Conservation (phyloP, 2,888 invertebrate genomes). For the Meghimatium bilineatum region DNA sequence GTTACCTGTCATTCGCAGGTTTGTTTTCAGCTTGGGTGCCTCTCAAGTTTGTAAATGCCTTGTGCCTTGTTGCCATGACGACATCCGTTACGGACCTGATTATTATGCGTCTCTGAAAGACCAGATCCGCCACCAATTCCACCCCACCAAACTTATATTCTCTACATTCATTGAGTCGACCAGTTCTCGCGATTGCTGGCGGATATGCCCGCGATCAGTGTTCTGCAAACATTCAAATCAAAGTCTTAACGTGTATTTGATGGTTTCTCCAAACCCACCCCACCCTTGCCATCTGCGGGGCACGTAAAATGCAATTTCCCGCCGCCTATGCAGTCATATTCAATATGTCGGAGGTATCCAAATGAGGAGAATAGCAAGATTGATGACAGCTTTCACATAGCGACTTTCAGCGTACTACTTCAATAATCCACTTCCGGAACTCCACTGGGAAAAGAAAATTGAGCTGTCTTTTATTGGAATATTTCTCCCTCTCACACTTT, state of each 20-base stretch:
- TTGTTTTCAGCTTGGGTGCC: slow-evolving; percentile 17
- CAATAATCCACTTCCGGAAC: slow-evolving; percentile 18
- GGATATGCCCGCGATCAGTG: slow-evolving; percentile 18
- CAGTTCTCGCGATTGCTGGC: slow-evolving; percentile 9
- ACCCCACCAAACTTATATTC: neutral
- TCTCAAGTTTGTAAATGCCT: neutral
- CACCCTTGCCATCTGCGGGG: slow-evolving; percentile 13
- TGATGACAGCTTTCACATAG: slow-evolving; percentile 29
- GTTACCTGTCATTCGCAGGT: neutral
- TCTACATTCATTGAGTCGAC: slow-evolving; percentile 1
- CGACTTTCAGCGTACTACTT: neutral
- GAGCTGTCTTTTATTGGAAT: slow-evolving; percentile 10
- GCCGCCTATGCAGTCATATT: slow-evolving; percentile 25
- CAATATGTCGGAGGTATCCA: slow-evolving; percentile 34
- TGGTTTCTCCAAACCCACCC: slow-evolving; percentile 19
- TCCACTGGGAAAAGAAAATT: neutral
- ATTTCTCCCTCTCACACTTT: neutral
- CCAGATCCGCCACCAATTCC: neutral
- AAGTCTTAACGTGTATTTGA: slow-evolving; percentile 32
- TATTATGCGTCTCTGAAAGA: slow-evolving; percentile 24
- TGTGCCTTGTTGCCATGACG: slow-evolving; percentile 4
- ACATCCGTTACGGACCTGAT: slow-evolving; percentile 11
- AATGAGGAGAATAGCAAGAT: slow-evolving; percentile 26
- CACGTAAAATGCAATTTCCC: slow-evolving; percentile 33
- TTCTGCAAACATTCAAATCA: slow-evolving; percentile 34